Conservation (phyloP, 2,888 invertebrate species). For the Harmothoe impar region DNA sequence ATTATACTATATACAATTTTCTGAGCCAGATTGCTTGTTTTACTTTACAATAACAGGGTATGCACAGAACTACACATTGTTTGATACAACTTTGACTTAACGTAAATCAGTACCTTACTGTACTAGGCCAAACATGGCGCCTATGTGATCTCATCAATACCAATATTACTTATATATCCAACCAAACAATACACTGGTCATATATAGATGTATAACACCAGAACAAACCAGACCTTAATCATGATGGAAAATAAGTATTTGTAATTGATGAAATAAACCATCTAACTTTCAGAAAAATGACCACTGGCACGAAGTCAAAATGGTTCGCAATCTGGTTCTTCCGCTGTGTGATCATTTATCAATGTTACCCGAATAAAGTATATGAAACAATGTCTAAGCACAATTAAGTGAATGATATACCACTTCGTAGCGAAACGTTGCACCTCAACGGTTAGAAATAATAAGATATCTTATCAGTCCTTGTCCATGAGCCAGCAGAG, state of each 20-base stretch:
- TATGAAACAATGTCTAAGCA: background rate
- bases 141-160: background rate
- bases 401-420: background rate
- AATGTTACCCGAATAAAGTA: too few species aligned
- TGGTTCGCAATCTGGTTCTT: too few species aligned
- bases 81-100: conserved; percentile 2
- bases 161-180: background rate
- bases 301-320: too few species aligned
- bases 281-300: too few species aligned
- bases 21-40: conserved; percentile 38
- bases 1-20: conserved; percentile 13
- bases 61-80: conserved; percentile 3
- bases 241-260: background rate
- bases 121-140: background rate
- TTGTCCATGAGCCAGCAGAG: background rate
- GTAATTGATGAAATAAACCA: too few species aligned
- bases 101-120: background rate
- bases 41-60: background rate
- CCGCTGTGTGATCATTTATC: too few species aligned
- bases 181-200: background rate
- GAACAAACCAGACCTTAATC: background rate
- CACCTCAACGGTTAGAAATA: background rate
- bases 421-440: background rate
- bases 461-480: background rate
- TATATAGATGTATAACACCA: background rate